Percentiles rank a stretch among this genome's conserved stretches.
phyloP scores from a whole-genome alignment of 1,140 invertebrate species.

The Diploscapter pachys region DNA sequence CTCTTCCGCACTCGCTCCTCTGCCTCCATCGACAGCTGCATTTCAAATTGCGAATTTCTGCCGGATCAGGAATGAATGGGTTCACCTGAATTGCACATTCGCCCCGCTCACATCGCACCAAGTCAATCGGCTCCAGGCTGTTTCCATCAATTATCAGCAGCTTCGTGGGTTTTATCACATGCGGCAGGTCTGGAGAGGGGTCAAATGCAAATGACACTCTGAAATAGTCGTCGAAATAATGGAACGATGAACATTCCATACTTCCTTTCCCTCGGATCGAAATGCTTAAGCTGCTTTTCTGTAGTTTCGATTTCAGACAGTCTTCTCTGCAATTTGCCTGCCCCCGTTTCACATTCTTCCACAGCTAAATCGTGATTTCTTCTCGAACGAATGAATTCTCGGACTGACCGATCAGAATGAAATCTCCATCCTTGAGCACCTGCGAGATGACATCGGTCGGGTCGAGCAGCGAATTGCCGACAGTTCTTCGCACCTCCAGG shows the following conservation, averaged over 20 bases:
- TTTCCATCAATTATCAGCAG: slow-evolving; percentile 48
- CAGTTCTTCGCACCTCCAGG: slow-evolving; percentile 21
- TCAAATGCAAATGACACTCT: too few relatives aligned
- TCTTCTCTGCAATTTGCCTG: slow-evolving; percentile 20
- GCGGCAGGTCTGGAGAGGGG: background rate
- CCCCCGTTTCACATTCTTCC: slow-evolving; percentile 17
- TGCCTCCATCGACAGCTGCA: slow-evolving; percentile 46
- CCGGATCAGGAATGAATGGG: background rate
- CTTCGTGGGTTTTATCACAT: slow-evolving; percentile 17
- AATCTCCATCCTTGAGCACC: slow-evolving; percentile 31
- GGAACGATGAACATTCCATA: too few relatives aligned
- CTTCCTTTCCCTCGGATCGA: slow-evolving; percentile 12
- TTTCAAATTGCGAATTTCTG: background rate
- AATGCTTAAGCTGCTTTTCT: slow-evolving; percentile 8
- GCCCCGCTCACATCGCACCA: slow-evolving; percentile 51
- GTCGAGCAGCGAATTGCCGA: slow-evolving; percentile 33
- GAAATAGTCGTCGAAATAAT: too few relatives aligned
- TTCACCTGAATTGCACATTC: slow-evolving; percentile 39
- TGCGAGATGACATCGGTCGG: slow-evolving; percentile 22
- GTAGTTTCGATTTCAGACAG: slow-evolving; percentile 23
- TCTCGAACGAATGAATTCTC: background rate
- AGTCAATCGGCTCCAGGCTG: slow-evolving; percentile 41
- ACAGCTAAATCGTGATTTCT: background rate
- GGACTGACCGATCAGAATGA: slow-evolving; percentile 22
- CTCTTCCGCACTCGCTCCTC: slow-evolving; percentile 44